A percentile compares a stretch with the other conserved stretches of the same genome.
phyloP scores from a whole-genome alignment of 2,888 invertebrate species.

The Brachyopa scutellaris region DNA sequence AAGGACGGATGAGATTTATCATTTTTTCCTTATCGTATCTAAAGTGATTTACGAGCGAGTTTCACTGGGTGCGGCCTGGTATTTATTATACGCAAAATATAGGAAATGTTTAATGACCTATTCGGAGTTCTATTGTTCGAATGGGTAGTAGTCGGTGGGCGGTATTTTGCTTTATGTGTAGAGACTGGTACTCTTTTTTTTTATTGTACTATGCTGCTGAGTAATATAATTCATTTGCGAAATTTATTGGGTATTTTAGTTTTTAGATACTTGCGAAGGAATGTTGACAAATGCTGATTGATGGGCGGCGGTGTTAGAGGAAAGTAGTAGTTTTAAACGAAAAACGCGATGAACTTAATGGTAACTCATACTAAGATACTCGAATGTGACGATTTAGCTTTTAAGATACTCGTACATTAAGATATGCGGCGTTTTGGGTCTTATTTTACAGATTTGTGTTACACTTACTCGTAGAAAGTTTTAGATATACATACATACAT shows the following conservation, averaged over 20 bases:
- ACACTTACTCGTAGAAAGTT: no score
- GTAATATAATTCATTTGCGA: slow-evolving; percentile 18
- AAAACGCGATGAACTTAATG: no score
- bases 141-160: not conserved
- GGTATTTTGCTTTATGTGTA: not conserved
- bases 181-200: not conserved
- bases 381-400: no score
- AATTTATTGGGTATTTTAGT: slow-evolving; percentile 14
- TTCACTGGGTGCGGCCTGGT: slow-evolving; percentile 59
- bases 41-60: slow-evolving; percentile 70
- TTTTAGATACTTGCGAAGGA: not conserved
- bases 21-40: slow-evolving; percentile 53
- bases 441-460: no score
- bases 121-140: slow-evolving; percentile 38
- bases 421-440: no score
- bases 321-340: no score
- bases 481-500: no score
- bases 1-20: slow-evolving; percentile 45
- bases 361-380: no score
- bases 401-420: no score
- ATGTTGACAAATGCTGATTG: slow-evolving; percentile 16
- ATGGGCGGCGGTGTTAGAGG: not conserved
- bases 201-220: not conserved
- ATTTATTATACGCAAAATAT: slow-evolving; percentile 66
- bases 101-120: slow-evolving; percentile 60